These are phyloP conservation scores for Hyles euphorbiae DNA, from an alignment of 1,140 invertebrate genomes.

Conservation along the genomic window DNA sequence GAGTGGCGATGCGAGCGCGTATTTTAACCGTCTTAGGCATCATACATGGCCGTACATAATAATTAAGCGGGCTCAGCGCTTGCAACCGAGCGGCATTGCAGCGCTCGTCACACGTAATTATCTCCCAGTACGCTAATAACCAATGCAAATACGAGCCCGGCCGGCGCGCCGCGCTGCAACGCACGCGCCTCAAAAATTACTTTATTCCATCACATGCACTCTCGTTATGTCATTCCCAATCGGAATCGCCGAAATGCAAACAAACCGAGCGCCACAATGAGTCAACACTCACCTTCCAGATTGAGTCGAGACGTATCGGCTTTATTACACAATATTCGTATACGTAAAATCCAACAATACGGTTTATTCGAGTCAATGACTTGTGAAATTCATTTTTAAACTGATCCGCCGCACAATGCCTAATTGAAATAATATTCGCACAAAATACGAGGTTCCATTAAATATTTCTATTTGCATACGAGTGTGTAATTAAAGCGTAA, in stretches of 20 bases:
- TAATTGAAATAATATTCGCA: constrained; percentile 40
- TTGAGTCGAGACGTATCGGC: no score
- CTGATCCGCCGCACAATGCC: constrained; percentile 8
- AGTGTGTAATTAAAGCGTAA: constrained; percentile 70
- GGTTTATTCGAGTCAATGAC: constrained; percentile 15
- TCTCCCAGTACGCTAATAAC: constrained; percentile 55
- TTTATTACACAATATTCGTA: no score
- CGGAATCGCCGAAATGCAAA: no score
- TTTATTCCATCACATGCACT: constrained; percentile 16
- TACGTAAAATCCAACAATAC: no score
- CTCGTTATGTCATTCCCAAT: neutral
- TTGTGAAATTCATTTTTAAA: constrained; percentile 15
- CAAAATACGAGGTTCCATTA: constrained; percentile 60
- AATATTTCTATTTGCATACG: constrained; percentile 69
- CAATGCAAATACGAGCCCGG: constrained; percentile 55
- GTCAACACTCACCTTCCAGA: no score
- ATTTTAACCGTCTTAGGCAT: constrained; percentile 5
- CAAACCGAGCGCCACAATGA: no score
- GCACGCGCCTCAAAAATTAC: constrained; percentile 48
- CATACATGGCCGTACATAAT: constrained; percentile 10
- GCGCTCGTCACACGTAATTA: constrained; percentile 57
- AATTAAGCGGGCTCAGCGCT: constrained; percentile 40
- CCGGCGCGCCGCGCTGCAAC: constrained; percentile 19
- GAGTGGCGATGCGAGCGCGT: neutral
- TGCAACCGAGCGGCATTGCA: constrained; percentile 29